A percentile compares a stretch with the other conserved stretches of the same genome.
Conservation (phyloP, 1,140 invertebrate species). For the Trichonephila clavata region DNA sequence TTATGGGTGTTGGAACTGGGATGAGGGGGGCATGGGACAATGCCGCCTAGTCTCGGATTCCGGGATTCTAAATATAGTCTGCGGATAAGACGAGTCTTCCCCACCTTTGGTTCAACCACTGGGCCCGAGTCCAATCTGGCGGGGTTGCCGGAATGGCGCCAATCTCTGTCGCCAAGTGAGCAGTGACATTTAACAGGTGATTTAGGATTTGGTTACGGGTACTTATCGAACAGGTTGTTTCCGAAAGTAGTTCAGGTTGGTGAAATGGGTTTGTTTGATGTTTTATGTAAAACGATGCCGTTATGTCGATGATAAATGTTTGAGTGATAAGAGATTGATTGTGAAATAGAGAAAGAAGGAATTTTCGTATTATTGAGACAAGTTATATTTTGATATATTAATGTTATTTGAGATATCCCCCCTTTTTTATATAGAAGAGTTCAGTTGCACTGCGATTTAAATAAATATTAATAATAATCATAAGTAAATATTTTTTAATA, state of each 20-base stretch:
- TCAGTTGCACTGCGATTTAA: no score
- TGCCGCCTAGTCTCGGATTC: conserved; percentile 53
- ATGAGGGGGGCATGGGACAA: background rate
- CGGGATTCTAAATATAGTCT: conserved; percentile 71
- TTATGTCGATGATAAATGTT: no score
- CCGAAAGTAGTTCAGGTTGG: background rate
- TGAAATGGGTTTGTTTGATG: background rate
- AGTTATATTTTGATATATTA: no score
- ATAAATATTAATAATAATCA: no score
- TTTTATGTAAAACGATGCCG: background rate
- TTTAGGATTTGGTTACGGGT: background rate
- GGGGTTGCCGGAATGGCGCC: conserved; percentile 46
- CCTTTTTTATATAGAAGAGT: no score
- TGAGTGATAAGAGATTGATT: no score
- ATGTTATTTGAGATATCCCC: no score
- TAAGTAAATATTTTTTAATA: no score
- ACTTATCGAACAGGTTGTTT: conserved; percentile 1
- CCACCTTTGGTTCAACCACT: conserved; percentile 47
- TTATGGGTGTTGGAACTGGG: conserved; percentile 50
- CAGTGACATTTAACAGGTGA: background rate
- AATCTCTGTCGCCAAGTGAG: background rate
- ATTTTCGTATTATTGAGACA: no score
- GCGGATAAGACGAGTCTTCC: background rate
- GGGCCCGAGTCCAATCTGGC: conserved; percentile 65
- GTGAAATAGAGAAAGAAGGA: no score